Evolutionary conservation across 2,888 invertebrate genomes (phyloP), one percentile per base, ranked within the genome.

Genomic region (Lingula anatina): DNA sequence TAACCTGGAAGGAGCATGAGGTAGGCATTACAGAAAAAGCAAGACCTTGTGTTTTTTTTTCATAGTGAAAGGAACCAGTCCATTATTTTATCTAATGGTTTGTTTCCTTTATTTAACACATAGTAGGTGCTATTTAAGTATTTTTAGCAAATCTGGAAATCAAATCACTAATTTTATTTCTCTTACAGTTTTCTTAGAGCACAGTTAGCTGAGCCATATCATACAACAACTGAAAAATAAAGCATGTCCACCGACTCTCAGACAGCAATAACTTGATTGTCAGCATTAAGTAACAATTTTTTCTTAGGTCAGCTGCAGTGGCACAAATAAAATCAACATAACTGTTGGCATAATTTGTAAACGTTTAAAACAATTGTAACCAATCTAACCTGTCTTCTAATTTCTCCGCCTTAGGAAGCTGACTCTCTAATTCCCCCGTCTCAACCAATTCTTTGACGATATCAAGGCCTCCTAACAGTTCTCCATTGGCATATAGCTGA

Each of bases 381-480:
- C n/a, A n/a, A n/a, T n/a, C n/a, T n/a, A n/a, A 54, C 51, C 54
- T 50, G 28, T 47, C 49, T 2, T 56, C 46, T 2, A 59, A 37
- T n/a, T 48, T 41, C 28, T 50, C 28, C 23, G 38, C 44, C 46
- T 56, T 55, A 5, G 62, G 47, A 23, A 51, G 58, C 28, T 57
- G 38, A 23, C 47, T 37, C 9, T 56, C 54, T n/a, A 68, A 53
- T 44, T 75, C 75, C 20, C 69, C 73, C 7, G 64, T 59, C 41
- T 70, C 73, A 15, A 64, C 63, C 66, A 80, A 61, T 61, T 81
- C 78, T 55, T 75, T 78, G 12, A 81, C 63, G 28, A 81, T 80
- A 60, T 82, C 81, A 41, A 81, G 63, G 1, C 81, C 81, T 18
- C 81, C 81, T 35, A 82, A 54, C 15, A 81, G 69, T 53, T 81